Evolutionary conservation across 2,888 invertebrate genomes (phyloP).

Genomic region (Spodoptera exigua): DNA sequence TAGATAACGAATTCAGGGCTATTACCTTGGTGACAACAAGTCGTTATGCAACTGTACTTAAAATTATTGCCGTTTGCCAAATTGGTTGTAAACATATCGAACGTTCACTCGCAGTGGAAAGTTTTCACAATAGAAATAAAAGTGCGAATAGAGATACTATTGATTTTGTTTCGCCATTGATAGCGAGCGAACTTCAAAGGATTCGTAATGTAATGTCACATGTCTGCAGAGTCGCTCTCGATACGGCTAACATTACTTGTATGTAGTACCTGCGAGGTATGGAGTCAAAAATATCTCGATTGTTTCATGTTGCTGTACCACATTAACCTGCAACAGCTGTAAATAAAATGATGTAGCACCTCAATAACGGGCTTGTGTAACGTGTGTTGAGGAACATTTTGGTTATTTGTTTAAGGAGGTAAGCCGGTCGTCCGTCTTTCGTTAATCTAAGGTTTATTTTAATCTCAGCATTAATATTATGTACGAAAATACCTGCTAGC

Average conservation of each 20-base stretch:
- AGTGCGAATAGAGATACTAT: conserved; percentile 42
- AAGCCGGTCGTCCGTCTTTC: conserved; percentile 81
- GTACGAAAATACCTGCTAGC: conserved; percentile 83
- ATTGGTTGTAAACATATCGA: conserved; percentile 72
- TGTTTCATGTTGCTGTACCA: conserved; percentile 80
- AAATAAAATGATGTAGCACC: conserved; percentile 87
- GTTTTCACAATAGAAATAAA: conserved; percentile 55
- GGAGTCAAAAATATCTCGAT: conserved; percentile 77
- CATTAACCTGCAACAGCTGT: conserved; percentile 83
- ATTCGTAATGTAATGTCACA: conserved; percentile 29
- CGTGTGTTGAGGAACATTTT: conserved; percentile 80
- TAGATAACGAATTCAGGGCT: conserved; percentile 74
- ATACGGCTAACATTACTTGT: conserved; percentile 17
- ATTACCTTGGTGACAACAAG: conserved; percentile 74
- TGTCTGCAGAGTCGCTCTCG: conserved; percentile 17
- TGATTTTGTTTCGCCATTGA: conserved; percentile 30
- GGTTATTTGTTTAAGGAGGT: conserved; percentile 84
- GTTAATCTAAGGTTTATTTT: conserved; percentile 81
- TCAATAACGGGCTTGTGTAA: conserved; percentile 80
- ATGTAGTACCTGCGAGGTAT: conserved; percentile 6
- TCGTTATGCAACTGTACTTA: conserved; percentile 73
- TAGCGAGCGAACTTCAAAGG: conserved; percentile 31
- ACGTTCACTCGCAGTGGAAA: conserved; percentile 68
- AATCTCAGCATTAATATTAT: conserved; percentile 84
- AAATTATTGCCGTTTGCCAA: conserved; percentile 73